Percentiles rank a stretch among this genome's conserved stretches.
Conservation (phyloP, 2,797 vertebrate species). For the Fistularia tabacaria region DNA sequence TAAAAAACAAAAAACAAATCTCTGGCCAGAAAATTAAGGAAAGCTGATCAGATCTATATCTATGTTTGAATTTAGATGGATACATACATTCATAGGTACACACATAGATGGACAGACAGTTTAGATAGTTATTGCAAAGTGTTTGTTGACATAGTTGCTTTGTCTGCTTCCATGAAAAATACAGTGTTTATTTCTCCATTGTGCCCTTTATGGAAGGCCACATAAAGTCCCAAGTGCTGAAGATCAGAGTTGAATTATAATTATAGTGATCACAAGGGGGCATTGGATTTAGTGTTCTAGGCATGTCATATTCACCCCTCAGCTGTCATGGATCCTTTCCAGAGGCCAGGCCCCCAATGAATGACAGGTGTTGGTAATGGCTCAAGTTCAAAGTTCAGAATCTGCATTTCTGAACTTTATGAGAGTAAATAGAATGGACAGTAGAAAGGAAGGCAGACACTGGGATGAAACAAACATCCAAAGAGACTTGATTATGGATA, state of each 20-base stretch:
- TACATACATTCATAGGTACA: too few species aligned
- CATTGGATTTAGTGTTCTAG: constrained; percentile 53
- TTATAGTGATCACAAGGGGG: constrained; percentile 53
- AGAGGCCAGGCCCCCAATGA: constrained; percentile 53
- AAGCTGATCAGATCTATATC: too few species aligned
- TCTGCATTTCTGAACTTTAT: constrained; percentile 46
- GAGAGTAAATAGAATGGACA: constrained; percentile 60
- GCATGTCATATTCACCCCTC: constrained; percentile 66
- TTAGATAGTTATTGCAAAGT: too few species aligned
- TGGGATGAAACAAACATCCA: constrained; percentile 47
- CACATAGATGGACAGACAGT: too few species aligned
- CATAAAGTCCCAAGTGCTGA: constrained; percentile 37
- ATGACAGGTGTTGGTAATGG: constrained; percentile 75
- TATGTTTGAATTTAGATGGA: too few species aligned
- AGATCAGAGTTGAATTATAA: constrained; percentile 68
- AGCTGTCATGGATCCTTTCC: constrained; percentile 63
- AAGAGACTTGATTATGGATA: constrained; percentile 58
- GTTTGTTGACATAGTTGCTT: too few species aligned
- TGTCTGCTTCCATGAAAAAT: too few species aligned
- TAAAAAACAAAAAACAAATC: too few species aligned
- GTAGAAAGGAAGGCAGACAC: constrained; percentile 44
- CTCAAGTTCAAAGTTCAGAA: constrained; percentile 62
- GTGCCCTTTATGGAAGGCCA: constrained; percentile 31
- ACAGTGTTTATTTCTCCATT: background rate
- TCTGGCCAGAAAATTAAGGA: too few species aligned